Evolutionary conservation across 1,140 invertebrate species (phyloP), one percentile per base, ranked within the genome.

Genomic region (Heliothis subflexa): DNA sequence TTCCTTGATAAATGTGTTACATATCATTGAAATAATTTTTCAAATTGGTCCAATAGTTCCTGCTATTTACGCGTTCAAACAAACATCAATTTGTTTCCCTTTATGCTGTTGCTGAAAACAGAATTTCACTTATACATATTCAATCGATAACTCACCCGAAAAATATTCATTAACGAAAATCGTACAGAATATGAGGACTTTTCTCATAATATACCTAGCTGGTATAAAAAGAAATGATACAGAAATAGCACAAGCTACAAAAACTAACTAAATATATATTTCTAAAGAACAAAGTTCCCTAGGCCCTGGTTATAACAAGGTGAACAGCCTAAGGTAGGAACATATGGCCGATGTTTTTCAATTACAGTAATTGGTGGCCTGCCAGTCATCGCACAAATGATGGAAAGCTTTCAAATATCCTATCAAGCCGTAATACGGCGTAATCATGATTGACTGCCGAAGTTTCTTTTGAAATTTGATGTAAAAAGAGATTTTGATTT

Each of bases 351-450:
- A 28, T 59, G 45, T 77, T 55, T 25, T 79, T 72, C 59, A 82
- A 79, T 82, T 72, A 79, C 49, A 55, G 61, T 79, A 73, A 82
- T 82, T 77, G 73, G 33, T 73, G 3, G 71, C 5, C 5, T 1
- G 78, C 82, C 18, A 83, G 82, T 83, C 79, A 81, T 70, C 59
- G 7, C 18, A 12, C 59, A 47, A 77, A 77, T 61, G 79, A 72
- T 75, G 68, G 71, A 83, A 81, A 83, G 79, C 82, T 83, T 79
- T 83, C 78, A 80, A 80, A 78, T 74, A 75, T 78, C 59, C 74
- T 62, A 14, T 16, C 61, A 28, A 12, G 16, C 10, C 25, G 28
- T 70, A 70, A 70, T 21, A 28, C 45, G 25, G 18, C 11, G 11
- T 70, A 40, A 78, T 28, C 16, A 54, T 25, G 25, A 73, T 64